Evolutionary conservation across 2,113 vertebrate genomes (phyloP).

Genomic region (Eolophus roseicapilla): DNA sequence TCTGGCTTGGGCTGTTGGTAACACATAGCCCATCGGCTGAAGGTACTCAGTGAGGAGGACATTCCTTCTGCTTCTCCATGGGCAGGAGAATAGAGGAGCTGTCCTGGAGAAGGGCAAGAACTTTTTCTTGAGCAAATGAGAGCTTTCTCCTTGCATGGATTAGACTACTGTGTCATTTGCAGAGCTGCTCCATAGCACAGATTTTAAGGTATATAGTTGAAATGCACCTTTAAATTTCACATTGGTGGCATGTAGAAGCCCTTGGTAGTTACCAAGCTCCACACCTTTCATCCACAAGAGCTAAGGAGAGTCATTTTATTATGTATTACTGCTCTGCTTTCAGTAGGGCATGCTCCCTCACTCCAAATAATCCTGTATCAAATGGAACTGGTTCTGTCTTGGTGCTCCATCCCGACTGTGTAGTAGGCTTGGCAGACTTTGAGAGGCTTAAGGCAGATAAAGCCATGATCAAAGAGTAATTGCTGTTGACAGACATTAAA

Average conservation of each 20-base stretch:
- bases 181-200: background rate
- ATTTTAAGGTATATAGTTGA: background rate
- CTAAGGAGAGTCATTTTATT: background rate
- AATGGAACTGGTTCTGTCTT: background rate
- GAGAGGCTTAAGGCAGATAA: conserved; percentile 16
- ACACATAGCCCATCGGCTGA: background rate
- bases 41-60: background rate
- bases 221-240: accelerated
- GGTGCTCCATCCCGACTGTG: background rate
- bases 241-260: too few relatives aligned
- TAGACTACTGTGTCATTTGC: background rate
- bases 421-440: background rate
- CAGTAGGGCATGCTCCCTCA: background rate
- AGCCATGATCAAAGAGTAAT: background rate
- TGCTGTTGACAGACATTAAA: background rate
- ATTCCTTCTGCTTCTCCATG: background rate
- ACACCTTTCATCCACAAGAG: background rate
- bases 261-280: background rate
- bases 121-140: background rate
- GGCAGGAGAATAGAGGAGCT: background rate
- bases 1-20: background rate
- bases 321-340: background rate
- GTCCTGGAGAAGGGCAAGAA: background rate
- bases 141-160: background rate
- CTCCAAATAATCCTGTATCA: accelerated